Conservation (phyloP, 2,797 vertebrate genomes). For the Diplodus sargus region DNA sequence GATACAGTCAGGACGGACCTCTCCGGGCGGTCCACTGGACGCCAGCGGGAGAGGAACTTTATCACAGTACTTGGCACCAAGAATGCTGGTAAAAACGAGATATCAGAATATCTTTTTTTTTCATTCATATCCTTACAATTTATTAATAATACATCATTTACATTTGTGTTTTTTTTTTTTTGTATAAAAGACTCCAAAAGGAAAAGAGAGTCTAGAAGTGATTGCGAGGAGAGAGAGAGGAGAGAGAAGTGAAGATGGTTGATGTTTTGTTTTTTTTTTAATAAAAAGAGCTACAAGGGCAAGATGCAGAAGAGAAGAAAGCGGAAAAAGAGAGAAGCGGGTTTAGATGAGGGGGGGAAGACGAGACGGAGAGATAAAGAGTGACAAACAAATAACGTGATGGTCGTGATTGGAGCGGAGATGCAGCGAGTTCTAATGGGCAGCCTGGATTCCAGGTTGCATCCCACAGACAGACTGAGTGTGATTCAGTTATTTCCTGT, state of each 20-base stretch:
- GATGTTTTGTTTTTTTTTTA: slow-evolving; percentile 35
- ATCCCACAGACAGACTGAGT: slow-evolving; percentile 67
- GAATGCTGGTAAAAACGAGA: slow-evolving; percentile 91
- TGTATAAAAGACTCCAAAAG: slow-evolving; percentile 88
- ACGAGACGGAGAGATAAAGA: slow-evolving; percentile 70
- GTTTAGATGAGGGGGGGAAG: slow-evolving; percentile 50
- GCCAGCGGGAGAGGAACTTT: slow-evolving; percentile 81
- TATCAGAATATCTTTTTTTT: slow-evolving; percentile 87
- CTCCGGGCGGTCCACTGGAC: slow-evolving; percentile 80
- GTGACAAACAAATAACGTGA: slow-evolving; percentile 74
- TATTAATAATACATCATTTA: slow-evolving; percentile 86
- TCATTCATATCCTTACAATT: slow-evolving; percentile 87
- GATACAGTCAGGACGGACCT: slow-evolving; percentile 82
- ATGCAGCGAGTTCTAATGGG: slow-evolving; percentile 69
- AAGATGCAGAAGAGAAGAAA: slow-evolving; percentile 53
- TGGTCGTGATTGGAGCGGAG: slow-evolving; percentile 71
- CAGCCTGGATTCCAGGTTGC: slow-evolving; percentile 80
- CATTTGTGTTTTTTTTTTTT: slow-evolving; percentile 75
- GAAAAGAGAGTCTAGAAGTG: slow-evolving; percentile 83
- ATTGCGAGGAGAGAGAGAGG: slow-evolving; percentile 62
- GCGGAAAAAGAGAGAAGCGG: slow-evolving; percentile 50
- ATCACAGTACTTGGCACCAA: slow-evolving; percentile 91
- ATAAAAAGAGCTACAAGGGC: slow-evolving; percentile 74
- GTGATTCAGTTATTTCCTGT: slow-evolving; percentile 72
- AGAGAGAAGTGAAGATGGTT: slow-evolving; percentile 42